phyloP scores from a whole-genome alignment of 2,888 invertebrate genomes.

The Scaptomyza parva region DNA sequence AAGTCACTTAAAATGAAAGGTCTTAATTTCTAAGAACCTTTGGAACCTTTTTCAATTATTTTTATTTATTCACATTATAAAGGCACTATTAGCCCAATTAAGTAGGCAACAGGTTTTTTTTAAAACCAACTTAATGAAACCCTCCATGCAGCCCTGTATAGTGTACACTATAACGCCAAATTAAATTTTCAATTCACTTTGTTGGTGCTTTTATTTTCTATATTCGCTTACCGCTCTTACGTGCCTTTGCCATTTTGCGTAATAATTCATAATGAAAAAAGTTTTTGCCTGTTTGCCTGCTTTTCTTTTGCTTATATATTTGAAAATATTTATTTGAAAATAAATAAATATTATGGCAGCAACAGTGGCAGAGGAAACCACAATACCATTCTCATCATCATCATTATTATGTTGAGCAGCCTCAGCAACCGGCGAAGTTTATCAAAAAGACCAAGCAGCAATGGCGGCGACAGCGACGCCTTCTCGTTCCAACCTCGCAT shows the following conservation, averaged over 20 bases:
- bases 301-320: conserved; percentile 39
- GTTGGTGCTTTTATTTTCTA: not conserved
- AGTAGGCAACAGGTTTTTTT: conserved; percentile 44
- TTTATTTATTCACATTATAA: no score
- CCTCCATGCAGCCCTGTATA: conserved; percentile 55
- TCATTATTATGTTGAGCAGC: conserved; percentile 41
- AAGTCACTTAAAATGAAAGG: not conserved
- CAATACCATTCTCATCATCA: conserved; percentile 40
- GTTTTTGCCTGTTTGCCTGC: conserved; percentile 49
- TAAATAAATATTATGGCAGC: conserved; percentile 71
- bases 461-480: conserved; percentile 54
- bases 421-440: conserved; percentile 74
- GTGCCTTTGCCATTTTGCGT: conserved; percentile 47
- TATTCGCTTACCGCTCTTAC: not conserved
- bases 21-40: no score
- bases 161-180: conserved; percentile 53
- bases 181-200: conserved; percentile 48
- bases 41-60: not conserved
- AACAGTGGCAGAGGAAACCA: conserved; percentile 1
- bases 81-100: conserved; percentile 12
- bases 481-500: conserved; percentile 29
- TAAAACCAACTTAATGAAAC: conserved; percentile 48
- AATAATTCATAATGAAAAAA: conserved; percentile 81
- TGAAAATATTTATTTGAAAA: conserved; percentile 67
- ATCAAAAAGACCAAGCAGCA: conserved; percentile 75